Percentiles rank a stretch among this genome's conserved stretches.
Evolutionary conservation across 53 echinoderm and acorn worm genomes (phyloP).

Genomic region (Patiria pectinifera): DNA sequence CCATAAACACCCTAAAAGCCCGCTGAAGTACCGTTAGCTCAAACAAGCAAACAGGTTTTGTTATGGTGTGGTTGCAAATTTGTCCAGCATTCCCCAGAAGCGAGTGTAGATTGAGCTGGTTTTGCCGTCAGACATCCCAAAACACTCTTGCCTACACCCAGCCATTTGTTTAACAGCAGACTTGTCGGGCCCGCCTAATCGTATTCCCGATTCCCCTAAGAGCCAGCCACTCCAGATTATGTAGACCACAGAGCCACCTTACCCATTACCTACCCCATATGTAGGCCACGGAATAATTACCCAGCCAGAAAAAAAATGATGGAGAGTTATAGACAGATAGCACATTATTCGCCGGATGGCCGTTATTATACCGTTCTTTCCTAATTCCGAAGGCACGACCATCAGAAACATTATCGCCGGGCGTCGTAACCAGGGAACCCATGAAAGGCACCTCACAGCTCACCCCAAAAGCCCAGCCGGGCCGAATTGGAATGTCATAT

Average conservation of each 20-base stretch:
- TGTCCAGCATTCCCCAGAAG: not conserved
- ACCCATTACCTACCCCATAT: constrained; percentile 34
- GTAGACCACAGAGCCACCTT: constrained; percentile 43
- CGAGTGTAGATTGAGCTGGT: not conserved
- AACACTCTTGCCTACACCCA: not conserved
- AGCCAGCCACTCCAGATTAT: constrained; percentile 23
- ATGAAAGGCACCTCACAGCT: constrained; percentile 14
- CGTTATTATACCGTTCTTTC: not conserved
- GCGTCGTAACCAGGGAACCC: constrained; percentile 42
- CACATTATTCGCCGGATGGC: constrained; percentile 38
- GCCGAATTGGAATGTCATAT: constrained; percentile 29
- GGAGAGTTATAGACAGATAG: constrained; percentile 17
- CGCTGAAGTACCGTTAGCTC: no score
- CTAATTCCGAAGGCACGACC: constrained; percentile 20
- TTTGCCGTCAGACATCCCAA: not conserved
- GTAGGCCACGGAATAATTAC: constrained; percentile 49
- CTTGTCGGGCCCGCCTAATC: not conserved
- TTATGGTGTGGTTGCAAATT: not conserved
- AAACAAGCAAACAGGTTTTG: not conserved
- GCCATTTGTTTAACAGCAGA: constrained; percentile 23
- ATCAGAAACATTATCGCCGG: constrained; percentile 3
- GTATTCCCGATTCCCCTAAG: not conserved
- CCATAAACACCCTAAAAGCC: no score
- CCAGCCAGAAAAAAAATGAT: not conserved
- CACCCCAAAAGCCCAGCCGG: not conserved